Base-by-base conservation (phyloP, 2,113 vertebrate genomes). In the Solenodon paradoxus region DNA sequence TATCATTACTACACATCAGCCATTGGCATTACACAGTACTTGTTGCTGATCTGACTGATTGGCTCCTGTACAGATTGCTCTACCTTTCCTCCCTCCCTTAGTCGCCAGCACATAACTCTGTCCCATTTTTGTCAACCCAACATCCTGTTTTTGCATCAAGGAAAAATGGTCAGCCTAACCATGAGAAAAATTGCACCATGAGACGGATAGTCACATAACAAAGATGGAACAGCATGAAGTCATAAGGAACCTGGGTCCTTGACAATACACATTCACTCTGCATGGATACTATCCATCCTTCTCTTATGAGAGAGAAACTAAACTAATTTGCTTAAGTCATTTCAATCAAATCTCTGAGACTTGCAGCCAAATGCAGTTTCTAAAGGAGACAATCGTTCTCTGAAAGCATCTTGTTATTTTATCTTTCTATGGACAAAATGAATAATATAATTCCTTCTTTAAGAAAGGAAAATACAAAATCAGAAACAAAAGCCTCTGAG, bases 351-450 rank as follows among this genome's bases (percentile, higher is more conserved):
- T 77, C 16, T 96, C 64, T 96, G 59, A 45, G 40, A 69, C 26
- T 30, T 15, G 69, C 63, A 66, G 86, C 17, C n/a, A 61, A 79
- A 63, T 45, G 57, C 28, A 91, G 12, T 66, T 63, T 91, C 64
- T 69, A 75, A 77, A 72, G 42, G 59, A 92, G 72, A 47, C 24
- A 88, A 53, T 93, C 57, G 63, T 8, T n/a, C 17, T 59, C 77
- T 78, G 32, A 69, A 88, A 96, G 35, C 32, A 71, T 80, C 82
- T 75, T 79, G 40, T 47, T 91, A n/a, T 71, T 83, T n/a, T 64
- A 24, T 90, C 80, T 75, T 61, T 32, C 71, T 38, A 2, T 40
- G 69, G 53, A 63, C 6, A 61, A 93, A 64, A 64, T 79, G 74
- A 84, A 88, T 64, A 93, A 84, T 22, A 57, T 49, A 74, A 69